phyloP scores from a whole-genome alignment of 2,113 vertebrate species.

The Cairina moschata region DNA sequence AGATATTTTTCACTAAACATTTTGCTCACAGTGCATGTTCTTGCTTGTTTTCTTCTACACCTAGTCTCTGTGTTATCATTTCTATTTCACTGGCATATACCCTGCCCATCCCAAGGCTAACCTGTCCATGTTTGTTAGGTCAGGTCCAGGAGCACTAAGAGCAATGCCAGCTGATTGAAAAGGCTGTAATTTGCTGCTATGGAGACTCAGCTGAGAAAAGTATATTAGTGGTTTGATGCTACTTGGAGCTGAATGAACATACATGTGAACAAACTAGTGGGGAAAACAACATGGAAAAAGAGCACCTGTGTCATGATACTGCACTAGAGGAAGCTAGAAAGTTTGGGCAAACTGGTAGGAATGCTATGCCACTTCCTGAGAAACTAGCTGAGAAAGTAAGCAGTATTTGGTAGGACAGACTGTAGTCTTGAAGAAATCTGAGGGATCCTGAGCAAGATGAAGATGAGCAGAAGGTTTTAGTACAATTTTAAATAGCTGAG shows the following conservation, averaged over 20 bases:
- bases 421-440: not conserved
- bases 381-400: not conserved
- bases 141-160: not conserved
- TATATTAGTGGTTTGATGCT: not conserved
- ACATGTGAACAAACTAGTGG: not conserved
- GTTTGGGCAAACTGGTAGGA: not conserved
- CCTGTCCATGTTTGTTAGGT: not conserved
- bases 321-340: not conserved
- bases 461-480: not conserved
- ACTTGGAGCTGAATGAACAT: not conserved
- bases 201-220: fast-evolving
- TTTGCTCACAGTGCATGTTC: not conserved
- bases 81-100: not conserved
- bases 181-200: not conserved
- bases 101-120: not conserved
- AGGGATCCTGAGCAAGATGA: not conserved
- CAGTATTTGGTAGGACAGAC: not conserved
- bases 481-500: not conserved
- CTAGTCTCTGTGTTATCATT: fast-evolving
- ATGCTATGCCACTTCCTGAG: not conserved
- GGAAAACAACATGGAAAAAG: not conserved
- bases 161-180: not conserved
- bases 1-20: not conserved
- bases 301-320: not conserved
- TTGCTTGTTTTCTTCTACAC: not conserved